phyloP scores from a whole-genome alignment of 2,888 invertebrate species.

The Philopedon plagiatum region DNA sequence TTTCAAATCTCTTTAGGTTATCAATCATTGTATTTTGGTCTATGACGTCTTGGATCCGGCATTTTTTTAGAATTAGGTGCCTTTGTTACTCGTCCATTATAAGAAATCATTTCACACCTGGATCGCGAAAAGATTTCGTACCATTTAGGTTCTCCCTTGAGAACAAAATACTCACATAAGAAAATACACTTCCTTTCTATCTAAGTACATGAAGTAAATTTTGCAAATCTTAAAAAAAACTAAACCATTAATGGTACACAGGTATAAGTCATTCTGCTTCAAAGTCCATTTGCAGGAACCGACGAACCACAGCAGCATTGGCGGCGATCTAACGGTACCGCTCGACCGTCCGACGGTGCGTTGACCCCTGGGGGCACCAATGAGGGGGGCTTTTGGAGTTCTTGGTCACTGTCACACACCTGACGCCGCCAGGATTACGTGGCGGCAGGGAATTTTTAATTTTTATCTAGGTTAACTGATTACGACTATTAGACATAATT shows the following conservation, averaged over 20 bases:
- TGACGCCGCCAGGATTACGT: constrained; percentile 53
- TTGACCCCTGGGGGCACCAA: constrained; percentile 54
- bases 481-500: constrained; percentile 28
- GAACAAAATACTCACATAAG: no score
- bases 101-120: no score
- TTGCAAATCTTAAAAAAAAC: no score
- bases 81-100: no score
- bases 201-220: no score
- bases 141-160: no score
- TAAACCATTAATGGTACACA: not conserved
- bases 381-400: constrained; percentile 64
- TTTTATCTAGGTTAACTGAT: constrained; percentile 46
- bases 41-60: no score
- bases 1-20: no score
- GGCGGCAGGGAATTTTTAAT: constrained; percentile 49
- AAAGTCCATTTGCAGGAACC: constrained; percentile 31
- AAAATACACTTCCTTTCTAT: no score
- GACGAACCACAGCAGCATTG: constrained; percentile 34
- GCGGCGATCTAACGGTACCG: constrained; percentile 50
- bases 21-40: no score
- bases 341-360: constrained; percentile 59
- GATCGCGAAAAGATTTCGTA: no score
- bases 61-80: no score
- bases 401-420: constrained; percentile 57
- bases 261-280: constrained; percentile 1